Conservation (phyloP, 2,797 vertebrate species). For the Adrianichthys oophorus region DNA sequence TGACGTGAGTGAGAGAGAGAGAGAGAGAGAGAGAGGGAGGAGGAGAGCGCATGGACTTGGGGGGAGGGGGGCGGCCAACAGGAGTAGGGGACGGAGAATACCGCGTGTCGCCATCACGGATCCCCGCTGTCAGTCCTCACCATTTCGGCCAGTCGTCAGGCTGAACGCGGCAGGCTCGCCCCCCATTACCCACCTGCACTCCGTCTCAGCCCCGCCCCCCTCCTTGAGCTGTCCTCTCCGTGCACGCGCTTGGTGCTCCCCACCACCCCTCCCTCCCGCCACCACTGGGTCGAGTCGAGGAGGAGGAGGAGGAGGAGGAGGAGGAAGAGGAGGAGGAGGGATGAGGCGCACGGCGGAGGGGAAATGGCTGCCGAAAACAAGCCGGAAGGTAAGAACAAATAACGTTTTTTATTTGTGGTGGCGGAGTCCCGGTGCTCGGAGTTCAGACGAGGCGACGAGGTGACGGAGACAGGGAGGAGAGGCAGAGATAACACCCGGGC, state of each 20-base stretch:
- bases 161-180: conserved; percentile 70
- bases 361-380: conserved; percentile 99
- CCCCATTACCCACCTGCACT: conserved; percentile 44
- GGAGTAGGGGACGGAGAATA: conserved; percentile 28
- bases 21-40: conserved; percentile 16
- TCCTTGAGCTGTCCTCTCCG: conserved; percentile 84
- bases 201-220: conserved; percentile 71
- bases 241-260: conserved; percentile 84
- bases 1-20: conserved; percentile 60
- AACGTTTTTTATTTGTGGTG: conserved; percentile 67
- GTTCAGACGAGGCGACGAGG: conserved; percentile 40
- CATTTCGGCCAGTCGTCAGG: conserved; percentile 64
- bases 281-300: conserved; percentile 88
- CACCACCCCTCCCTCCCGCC: conserved; percentile 53
- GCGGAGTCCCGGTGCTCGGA: conserved; percentile 30
- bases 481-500: conserved; percentile 52
- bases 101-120: conserved; percentile 63
- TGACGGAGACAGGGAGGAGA: conserved; percentile 37
- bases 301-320: conserved; percentile 84
- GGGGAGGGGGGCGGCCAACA: conserved; percentile 28
- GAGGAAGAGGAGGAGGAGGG: conserved; percentile 77
- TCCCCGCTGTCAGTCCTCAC: conserved; percentile 66
- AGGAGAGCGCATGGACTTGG: conserved; percentile 47
- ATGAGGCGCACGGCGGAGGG: conserved; percentile 95
- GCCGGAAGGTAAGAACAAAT: conserved; percentile 92